Evolutionary conservation across 2,113 vertebrate species (phyloP), one percentile per base, ranked within the genome.

Genomic region (Okapia johnstoni): DNA sequence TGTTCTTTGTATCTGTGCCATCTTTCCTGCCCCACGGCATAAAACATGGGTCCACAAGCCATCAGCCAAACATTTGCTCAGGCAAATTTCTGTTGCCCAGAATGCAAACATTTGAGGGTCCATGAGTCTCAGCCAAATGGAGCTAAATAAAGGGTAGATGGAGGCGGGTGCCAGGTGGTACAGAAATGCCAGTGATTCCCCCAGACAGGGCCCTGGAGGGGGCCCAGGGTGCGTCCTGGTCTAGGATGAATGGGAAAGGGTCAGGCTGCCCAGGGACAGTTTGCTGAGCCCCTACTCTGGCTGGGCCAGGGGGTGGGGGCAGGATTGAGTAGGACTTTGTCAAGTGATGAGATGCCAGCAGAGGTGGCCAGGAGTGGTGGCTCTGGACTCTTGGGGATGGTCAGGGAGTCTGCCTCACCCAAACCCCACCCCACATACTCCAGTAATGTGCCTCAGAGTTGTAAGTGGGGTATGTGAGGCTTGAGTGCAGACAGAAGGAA

Each of bases 141-240:
- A 76, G 73, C n/a, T 60, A 84, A 96, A 81, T 50, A 84, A 94
- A 83, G n/a, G 28, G 77, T 90, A 54, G 84, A 33, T 11, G 13
- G 66, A 76, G 40, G n/a, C 23, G 2, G 36, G 17, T 26, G 0
- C 15, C 13, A 9, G 52, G 13, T 40, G 23, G 12, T 36, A 63
- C 48, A 66, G 52, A 52, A 58, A 40, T 79, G 36, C 48, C 70
- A 48, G 43, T 40, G 26, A 15, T 21, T 43, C 15, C 73, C 46
- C 15, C 9, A 73, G 55, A 36, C 6, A 63, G n/a, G 25, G 11
- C 50, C n/a, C 54, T 85, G 40, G 46, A 94, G 81, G 84, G 25
- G 26, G 16, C 33, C 46, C 48, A 17, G 14, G 2, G 21, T 52
- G 33, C n/a, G 30, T 79, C 10, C 54, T 85, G 21, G 57, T 63